These are phyloP conservation scores for Zygothrica quintamaculata DNA, from an alignment of 2,888 invertebrate species.

Conservation along the genomic window DNA sequence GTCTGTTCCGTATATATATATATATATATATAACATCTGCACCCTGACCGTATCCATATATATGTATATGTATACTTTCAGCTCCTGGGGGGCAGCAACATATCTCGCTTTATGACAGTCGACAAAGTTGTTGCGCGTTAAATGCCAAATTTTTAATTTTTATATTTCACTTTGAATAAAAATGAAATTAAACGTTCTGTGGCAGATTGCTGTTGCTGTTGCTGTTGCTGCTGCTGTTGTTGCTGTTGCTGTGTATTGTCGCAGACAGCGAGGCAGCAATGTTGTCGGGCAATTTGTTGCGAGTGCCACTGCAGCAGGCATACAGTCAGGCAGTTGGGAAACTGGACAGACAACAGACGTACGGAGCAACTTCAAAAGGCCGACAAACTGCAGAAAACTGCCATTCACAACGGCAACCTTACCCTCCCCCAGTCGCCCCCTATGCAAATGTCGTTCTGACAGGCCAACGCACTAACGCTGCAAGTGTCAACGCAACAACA, in stretches of 20 bases:
- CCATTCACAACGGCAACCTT: constrained; percentile 31
- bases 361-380: constrained; percentile 71
- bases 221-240: constrained; percentile 20
- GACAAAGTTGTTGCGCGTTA: constrained; percentile 70
- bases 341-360: constrained; percentile 33
- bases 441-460: constrained; percentile 29
- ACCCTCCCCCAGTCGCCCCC: constrained; percentile 19
- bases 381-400: constrained; percentile 66
- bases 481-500: constrained; percentile 50
- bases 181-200: constrained; percentile 67
- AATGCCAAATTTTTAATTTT: constrained; percentile 76
- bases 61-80: too few relatives aligned
- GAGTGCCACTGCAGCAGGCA: constrained; percentile 13
- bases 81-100: constrained; percentile 35
- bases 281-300: constrained; percentile 57
- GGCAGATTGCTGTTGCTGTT: constrained; percentile 19
- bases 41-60: too few relatives aligned
- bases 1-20: too few relatives aligned
- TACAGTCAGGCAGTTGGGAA: constrained; percentile 21
- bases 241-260: constrained; percentile 32
- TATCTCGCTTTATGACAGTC: constrained; percentile 60
- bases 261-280: constrained; percentile 51
- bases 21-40: not conserved
- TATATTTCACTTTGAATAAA: constrained; percentile 73
- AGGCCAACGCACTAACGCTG: constrained; percentile 54